A percentile compares a stretch with the other conserved stretches of the same genome.
These are phyloP conservation scores for Sandelia bainsii DNA, from an alignment of 2,797 vertebrate genomes.

Conservation along the genomic window DNA sequence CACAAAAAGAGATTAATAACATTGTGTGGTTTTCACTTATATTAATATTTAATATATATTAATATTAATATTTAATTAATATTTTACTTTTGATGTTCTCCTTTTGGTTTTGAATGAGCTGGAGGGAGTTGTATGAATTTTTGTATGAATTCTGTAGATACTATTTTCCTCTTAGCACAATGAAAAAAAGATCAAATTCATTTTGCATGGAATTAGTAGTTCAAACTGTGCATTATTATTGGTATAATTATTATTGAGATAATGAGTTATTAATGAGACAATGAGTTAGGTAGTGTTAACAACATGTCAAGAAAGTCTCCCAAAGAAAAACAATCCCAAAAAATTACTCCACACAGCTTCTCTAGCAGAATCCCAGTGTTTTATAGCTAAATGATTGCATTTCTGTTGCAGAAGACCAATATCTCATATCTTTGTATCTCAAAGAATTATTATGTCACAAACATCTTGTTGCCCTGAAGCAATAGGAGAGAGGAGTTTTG, in stretches of 20 bases:
- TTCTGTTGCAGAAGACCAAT: conserved; percentile 20
- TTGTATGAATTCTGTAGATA: neutral
- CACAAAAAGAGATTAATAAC: conserved; percentile 27
- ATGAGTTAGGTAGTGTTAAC: neutral
- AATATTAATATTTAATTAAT: too few relatives aligned
- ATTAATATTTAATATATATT: too few relatives aligned
- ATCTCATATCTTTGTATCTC: conserved; percentile 13
- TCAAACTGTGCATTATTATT: neutral
- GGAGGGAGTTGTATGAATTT: neutral
- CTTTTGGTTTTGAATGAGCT: neutral
- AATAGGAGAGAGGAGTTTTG: conserved; percentile 7
- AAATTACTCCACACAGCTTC: conserved; percentile 44
- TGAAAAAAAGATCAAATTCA: neutral
- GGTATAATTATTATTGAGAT: neutral
- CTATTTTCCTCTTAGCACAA: conserved; percentile 12
- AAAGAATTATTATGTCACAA: conserved; percentile 25
- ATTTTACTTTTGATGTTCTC: neutral
- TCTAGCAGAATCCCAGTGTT: conserved; percentile 24
- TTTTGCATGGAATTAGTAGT: conserved; percentile 5
- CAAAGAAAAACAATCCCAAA: neutral
- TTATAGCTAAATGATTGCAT: conserved; percentile 32
- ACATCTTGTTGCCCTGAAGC: conserved; percentile 32
- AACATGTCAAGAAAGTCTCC: neutral
- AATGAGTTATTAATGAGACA: neutral
- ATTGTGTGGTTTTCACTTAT: conserved; percentile 9